These are phyloP conservation scores for Aphelenchoides fujianensis DNA, from an alignment of 1,140 invertebrate genomes.

Conservation along the genomic window DNA sequence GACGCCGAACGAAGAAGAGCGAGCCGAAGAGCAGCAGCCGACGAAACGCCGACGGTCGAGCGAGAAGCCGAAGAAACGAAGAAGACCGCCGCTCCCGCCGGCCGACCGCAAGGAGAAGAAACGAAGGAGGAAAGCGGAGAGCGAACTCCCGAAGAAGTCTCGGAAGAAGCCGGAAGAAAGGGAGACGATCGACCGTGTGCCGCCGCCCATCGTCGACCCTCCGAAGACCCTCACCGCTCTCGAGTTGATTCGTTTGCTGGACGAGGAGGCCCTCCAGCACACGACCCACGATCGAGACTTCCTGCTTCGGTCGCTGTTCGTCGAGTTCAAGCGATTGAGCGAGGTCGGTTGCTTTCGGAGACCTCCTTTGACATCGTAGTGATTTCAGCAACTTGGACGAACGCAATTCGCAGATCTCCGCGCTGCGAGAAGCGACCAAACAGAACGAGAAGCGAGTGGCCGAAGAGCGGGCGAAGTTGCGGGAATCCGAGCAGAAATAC, in stretches of 20 bases:
- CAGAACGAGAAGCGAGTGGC: neutral
- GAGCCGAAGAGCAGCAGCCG: neutral
- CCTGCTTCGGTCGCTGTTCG: neutral
- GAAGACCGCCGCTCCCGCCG: neutral
- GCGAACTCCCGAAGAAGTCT: neutral
- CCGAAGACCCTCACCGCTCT: constrained; percentile 3
- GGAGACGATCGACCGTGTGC: neutral
- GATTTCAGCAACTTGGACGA: constrained; percentile 15
- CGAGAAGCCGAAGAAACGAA: constrained; percentile 12
- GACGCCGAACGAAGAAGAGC: neutral
- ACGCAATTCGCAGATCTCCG: neutral
- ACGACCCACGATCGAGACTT: neutral
- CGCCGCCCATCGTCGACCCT: neutral
- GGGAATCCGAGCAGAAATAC: neutral
- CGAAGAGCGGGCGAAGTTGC: neutral
- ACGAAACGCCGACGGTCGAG: constrained; percentile 6
- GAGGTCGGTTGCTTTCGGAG: neutral
- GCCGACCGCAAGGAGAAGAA: constrained; percentile 9
- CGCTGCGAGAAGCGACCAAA: neutral
- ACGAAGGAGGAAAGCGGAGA: constrained; percentile 16
- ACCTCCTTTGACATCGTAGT: neutral
- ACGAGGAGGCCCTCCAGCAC: neutral
- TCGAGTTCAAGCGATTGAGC: constrained; percentile 9
- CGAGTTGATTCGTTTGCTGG: neutral
- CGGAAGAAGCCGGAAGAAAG: neutral